phyloP scores from a whole-genome alignment of 2,797 vertebrate genomes.

The Gymnodraco acuticeps region DNA sequence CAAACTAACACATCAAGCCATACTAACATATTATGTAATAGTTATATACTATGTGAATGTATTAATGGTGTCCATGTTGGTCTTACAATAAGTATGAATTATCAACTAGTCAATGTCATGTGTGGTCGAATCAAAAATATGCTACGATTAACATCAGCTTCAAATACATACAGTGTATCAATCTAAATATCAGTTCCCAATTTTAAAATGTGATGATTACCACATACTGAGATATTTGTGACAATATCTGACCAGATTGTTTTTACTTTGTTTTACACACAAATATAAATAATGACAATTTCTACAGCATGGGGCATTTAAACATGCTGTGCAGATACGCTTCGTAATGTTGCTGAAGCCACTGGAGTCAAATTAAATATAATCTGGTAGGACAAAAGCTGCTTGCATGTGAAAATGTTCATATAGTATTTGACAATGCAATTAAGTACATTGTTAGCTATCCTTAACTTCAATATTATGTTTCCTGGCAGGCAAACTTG shows the following conservation, averaged over 20 bases:
- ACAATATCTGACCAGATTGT: background rate
- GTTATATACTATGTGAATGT: background rate
- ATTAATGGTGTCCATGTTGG: background rate
- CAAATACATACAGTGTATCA: background rate
- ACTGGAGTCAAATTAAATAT: constrained; percentile 11
- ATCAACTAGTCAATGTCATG: background rate
- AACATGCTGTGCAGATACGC: background rate
- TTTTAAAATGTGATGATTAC: background rate
- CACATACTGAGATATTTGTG: background rate
- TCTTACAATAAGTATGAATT: background rate
- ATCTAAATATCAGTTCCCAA: background rate
- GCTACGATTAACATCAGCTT: background rate
- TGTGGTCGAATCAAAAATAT: background rate
- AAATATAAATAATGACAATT: background rate
- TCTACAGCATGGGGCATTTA: background rate
- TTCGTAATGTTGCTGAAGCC: background rate
- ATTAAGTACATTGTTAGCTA: background rate
- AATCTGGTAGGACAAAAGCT: background rate
- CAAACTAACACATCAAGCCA: background rate
- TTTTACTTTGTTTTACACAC: background rate
- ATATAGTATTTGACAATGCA: background rate
- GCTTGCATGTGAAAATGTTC: background rate
- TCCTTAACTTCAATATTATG: background rate
- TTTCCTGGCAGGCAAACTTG: background rate
- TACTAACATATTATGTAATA: background rate